These are phyloP conservation scores for Caenorhabditis inopinata DNA, from an alignment of 1,140 invertebrate genomes.

Conservation along the genomic window DNA sequence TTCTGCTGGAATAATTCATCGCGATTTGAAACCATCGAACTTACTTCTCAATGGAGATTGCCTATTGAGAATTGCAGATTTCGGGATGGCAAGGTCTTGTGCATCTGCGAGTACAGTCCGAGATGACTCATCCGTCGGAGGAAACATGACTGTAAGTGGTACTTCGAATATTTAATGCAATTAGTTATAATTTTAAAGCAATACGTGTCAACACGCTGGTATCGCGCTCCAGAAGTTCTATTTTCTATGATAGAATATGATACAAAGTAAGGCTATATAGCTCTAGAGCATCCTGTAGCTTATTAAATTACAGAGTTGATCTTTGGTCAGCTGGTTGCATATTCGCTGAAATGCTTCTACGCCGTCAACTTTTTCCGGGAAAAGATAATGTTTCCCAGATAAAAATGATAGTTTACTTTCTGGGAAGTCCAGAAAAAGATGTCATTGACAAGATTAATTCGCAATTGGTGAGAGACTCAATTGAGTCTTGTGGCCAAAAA, in stretches of 20 bases:
- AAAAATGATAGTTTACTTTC: constrained; percentile 53
- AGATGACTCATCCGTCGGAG: neutral
- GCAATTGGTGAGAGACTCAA: constrained; percentile 41
- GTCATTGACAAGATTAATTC: constrained; percentile 45
- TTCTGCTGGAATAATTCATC: constrained; percentile 69
- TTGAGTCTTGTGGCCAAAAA: constrained; percentile 40
- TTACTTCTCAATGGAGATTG: constrained; percentile 70
- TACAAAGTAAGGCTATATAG: constrained; percentile 45
- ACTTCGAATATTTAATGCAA: neutral
- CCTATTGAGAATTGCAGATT: constrained; percentile 69
- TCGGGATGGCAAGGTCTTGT: constrained; percentile 66
- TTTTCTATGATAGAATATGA: constrained; percentile 83
- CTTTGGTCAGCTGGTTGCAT: constrained; percentile 99
- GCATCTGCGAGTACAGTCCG: constrained; percentile 43
- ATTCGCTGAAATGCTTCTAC: constrained; percentile 89
- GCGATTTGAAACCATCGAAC: constrained; percentile 70
- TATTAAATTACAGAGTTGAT: constrained; percentile 74
- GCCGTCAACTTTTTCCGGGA: constrained; percentile 94
- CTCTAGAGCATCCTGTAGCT: no score
- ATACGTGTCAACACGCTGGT: constrained; percentile 51
- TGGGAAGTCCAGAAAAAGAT: constrained; percentile 49
- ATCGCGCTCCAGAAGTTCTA: constrained; percentile 88
- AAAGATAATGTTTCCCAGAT: constrained; percentile 74
- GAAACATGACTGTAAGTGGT: neutral
- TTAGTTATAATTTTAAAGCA: constrained; percentile 36